Evolutionary conservation across 2,888 invertebrate species (phyloP), one percentile per base, ranked within the genome.

Genomic region (Orthosia incerta): DNA sequence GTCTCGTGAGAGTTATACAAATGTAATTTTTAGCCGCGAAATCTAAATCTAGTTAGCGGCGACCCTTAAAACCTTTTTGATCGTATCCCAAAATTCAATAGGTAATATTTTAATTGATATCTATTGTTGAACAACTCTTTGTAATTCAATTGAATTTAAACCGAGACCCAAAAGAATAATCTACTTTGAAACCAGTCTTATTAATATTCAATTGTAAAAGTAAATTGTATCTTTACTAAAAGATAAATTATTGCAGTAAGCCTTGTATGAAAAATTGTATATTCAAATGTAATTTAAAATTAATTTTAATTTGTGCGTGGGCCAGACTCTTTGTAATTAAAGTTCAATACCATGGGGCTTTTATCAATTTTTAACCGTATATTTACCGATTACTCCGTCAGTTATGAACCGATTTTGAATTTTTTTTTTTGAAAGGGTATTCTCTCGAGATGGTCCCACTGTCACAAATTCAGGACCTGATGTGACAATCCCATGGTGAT

Each of bases 121-220:
- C 45, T 39, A 50, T 69, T 73, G 62, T 69, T 67, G 53, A 46
- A 31, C 12, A 46, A 55, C 23, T 46, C 62, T 71, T 74, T 71
- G 26, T 31, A 74, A 56, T 67, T 59, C 26, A 56, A 79, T 70
- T 63, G 12, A 26, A 67, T 66, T 62, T 23, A 57, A 76, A 59
- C 0, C 39, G 9, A n/a, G 4, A 26, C 11, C 13, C 31, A 15
- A 39, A 59, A 31, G 4, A 23, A 65, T 79, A 55, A 57, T 64
- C 18, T 23, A 16, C 39, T 61, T 60, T 60, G 15, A 56, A 72
- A 50, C 39, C 15, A 7, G n/a, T 60, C 61, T 48, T 79, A 63
- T 74, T 66, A 46, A 65, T 55, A 74, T 79, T 66, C 26, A 56
- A 53, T 75, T 74, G 60, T 56, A 39, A 63, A 63, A 74, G 15